Evolutionary conservation across 1,140 invertebrate species (phyloP).

Genomic region (Pristionchus pacificus): DNA sequence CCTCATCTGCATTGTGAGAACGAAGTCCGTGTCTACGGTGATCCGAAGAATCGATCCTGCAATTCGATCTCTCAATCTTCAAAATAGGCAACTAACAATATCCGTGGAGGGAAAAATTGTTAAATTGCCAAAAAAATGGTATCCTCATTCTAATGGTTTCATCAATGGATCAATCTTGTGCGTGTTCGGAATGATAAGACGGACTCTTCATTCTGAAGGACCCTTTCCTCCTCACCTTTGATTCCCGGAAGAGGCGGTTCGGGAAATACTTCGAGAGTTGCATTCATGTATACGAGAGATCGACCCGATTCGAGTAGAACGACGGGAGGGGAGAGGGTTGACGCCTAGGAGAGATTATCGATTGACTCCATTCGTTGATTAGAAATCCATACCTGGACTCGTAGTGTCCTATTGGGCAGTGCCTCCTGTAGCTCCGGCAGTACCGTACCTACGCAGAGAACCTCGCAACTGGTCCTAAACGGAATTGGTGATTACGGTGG

Average conservation of each 20-base stretch:
- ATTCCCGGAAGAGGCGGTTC: background rate
- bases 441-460: constrained; percentile 47
- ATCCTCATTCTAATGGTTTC: too few species aligned
- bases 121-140: too few species aligned
- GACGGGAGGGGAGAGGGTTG: constrained; percentile 34
- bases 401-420: constrained; percentile 37
- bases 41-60: constrained; percentile 25
- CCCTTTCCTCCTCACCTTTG: too few species aligned
- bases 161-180: too few species aligned
- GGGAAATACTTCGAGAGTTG: constrained; percentile 27
- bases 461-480: constrained; percentile 30
- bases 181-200: too few species aligned
- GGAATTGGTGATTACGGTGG: too few species aligned
- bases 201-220: too few species aligned
- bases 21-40: constrained; percentile 37
- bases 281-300: constrained; percentile 33
- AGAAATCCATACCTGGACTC: constrained; percentile 33
- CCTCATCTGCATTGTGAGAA: constrained; percentile 40
- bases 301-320: constrained; percentile 31
- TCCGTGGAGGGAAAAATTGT: too few species aligned
- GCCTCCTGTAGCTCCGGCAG: constrained; percentile 39
- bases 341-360: constrained; percentile 14
- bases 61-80: too few species aligned
- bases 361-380: background rate
- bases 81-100: background rate